phyloP scores from a whole-genome alignment of 2,888 invertebrate genomes.

The Teleogryllus oceanicus region DNA sequence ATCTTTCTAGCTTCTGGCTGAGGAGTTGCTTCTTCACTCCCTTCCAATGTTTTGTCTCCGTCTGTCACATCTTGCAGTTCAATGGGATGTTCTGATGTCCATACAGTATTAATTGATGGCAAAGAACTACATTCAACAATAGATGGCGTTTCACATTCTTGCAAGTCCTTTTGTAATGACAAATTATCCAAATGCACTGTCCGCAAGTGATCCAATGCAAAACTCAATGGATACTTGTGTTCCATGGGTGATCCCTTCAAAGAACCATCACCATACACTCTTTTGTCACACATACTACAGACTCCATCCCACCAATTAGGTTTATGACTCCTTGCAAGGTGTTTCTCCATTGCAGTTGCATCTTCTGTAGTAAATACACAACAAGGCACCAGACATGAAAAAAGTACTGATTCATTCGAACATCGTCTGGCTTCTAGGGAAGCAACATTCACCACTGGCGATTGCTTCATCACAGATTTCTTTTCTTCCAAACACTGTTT shows the following conservation, averaged over 20 bases:
- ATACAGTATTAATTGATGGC: background rate
- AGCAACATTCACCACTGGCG: conserved; percentile 19
- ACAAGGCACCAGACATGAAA: conserved; percentile 26
- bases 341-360: conserved; percentile 18
- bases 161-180: background rate
- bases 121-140: background rate
- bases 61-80: background rate
- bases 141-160: background rate
- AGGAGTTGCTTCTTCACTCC: background rate
- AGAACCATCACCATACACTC: background rate
- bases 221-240: background rate
- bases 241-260: background rate
- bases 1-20: background rate
- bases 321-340: conserved; percentile 26
- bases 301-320: conserved; percentile 31
- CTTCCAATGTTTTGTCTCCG: background rate
- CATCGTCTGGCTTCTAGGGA: conserved; percentile 26
- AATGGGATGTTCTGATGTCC: background rate
- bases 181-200: background rate
- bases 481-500: background rate
- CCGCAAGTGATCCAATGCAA: background rate
- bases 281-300: conserved; percentile 26
- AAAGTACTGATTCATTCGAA: background rate
- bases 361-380: conserved; percentile 29
- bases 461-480: background rate